These are phyloP conservation scores for Gryon sp. DNA, from an alignment of 1,140 invertebrate species.

Conservation along the genomic window DNA sequence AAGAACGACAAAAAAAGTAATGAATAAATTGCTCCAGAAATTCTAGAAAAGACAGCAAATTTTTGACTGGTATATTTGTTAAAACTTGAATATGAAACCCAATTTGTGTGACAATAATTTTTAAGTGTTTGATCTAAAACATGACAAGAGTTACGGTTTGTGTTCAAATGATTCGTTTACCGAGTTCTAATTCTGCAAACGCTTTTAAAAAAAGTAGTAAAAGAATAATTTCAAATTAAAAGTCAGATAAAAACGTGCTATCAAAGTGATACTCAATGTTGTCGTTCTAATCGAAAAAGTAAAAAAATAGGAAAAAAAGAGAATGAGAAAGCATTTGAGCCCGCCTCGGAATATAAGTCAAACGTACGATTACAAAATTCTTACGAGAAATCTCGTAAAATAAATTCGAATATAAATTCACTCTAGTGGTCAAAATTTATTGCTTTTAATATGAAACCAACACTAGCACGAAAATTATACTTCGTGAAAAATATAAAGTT, in stretches of 20 bases:
- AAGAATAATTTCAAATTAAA: no score
- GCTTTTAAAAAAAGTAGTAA: no score
- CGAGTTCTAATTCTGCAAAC: no score
- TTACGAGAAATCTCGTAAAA: conserved; percentile 30
- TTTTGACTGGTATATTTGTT: no score
- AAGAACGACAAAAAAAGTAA: conserved; percentile 16
- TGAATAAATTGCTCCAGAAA: conserved; percentile 21
- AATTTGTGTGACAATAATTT: no score
- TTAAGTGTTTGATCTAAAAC: no score
- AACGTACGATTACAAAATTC: conserved; percentile 34
- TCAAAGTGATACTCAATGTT: background rate
- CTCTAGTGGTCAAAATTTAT: conserved; percentile 1
- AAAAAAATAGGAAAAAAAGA: background rate
- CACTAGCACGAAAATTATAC: background rate
- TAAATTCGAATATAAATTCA: conserved; percentile 27
- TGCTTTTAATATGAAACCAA: conserved; percentile 9
- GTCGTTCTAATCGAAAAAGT: conserved; percentile 17
- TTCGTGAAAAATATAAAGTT: conserved; percentile 17
- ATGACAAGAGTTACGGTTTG: no score
- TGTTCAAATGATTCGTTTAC: no score
- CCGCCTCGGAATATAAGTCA: conserved; percentile 29
- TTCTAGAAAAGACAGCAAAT: background rate
- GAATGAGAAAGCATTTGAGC: conserved; percentile 13
- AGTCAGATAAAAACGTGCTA: no score
- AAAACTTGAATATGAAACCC: no score